Conservation (phyloP, 1,140 invertebrate genomes). For the Galleria mellonella region DNA sequence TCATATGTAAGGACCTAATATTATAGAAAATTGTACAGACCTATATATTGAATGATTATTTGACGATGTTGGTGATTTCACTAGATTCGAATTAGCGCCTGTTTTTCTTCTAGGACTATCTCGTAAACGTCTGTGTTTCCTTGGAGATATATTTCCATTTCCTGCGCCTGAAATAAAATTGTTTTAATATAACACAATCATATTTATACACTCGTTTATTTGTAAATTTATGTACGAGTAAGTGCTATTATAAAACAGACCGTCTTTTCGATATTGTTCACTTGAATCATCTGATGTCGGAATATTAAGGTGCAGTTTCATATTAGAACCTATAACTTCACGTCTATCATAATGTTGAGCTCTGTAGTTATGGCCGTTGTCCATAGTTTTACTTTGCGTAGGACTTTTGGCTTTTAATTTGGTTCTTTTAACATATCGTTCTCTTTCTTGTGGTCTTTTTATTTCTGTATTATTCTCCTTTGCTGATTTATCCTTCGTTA, state of each 20-base stretch:
- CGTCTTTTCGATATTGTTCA: slow-evolving; percentile 70
- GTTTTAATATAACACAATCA: slow-evolving; percentile 1
- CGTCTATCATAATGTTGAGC: slow-evolving; percentile 53
- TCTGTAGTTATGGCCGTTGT: slow-evolving; percentile 40
- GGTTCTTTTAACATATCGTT: slow-evolving; percentile 68
- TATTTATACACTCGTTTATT: background rate
- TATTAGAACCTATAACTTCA: slow-evolving; percentile 54
- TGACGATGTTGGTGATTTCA: slow-evolving; percentile 68
- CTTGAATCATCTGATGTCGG: slow-evolving; percentile 82
- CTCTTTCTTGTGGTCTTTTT: slow-evolving; percentile 61
- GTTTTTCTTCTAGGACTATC: slow-evolving; percentile 81
- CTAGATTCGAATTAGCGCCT: slow-evolving; percentile 50
- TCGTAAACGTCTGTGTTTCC: slow-evolving; percentile 77
- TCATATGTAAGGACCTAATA: no score
- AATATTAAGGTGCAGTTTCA: slow-evolving; percentile 71
- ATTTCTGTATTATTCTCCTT: slow-evolving; percentile 70
- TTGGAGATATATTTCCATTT: slow-evolving; percentile 69
- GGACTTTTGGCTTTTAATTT: slow-evolving; percentile 76
- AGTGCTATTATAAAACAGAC: slow-evolving; percentile 20
- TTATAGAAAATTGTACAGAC: slow-evolving; percentile 20
- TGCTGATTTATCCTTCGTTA: background rate
- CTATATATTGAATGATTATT: slow-evolving; percentile 51
- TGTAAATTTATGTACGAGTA: no score
- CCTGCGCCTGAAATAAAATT: slow-evolving; percentile 29
- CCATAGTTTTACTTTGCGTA: slow-evolving; percentile 64